phyloP scores from a whole-genome alignment of 2,888 invertebrate genomes.

The Eledone cirrhosa region DNA sequence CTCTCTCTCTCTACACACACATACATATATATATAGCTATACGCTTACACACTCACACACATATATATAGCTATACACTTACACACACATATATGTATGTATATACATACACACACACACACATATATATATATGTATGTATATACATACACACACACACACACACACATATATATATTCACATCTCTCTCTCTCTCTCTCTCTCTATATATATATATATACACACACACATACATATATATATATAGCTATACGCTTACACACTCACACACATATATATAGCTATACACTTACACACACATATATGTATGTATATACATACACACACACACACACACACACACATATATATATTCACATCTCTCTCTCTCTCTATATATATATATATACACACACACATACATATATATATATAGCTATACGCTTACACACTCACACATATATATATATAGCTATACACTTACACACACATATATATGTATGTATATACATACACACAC shows the following conservation, averaged over 20 bases:
- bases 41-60: background rate
- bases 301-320: background rate
- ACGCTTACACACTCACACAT: background rate
- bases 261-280: background rate
- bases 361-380: too few relatives aligned
- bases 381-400: background rate
- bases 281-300: background rate
- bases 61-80: background rate
- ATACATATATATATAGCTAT: background rate
- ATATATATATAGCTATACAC: background rate
- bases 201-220: too few relatives aligned
- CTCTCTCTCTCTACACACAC: too few relatives aligned
- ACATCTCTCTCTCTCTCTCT: too few relatives aligned
- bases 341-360: background rate
- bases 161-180: background rate
- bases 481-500: background rate
- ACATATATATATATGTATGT: background rate
- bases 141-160: background rate
- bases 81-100: background rate
- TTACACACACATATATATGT: background rate
- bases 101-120: background rate
- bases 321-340: background rate
- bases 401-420: background rate
- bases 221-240: background rate
- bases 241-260: background rate